Evolutionary conservation across 2,888 invertebrate species (phyloP), one percentile per base, ranked within the genome.

Genomic region (Drosophila quinaria): DNA sequence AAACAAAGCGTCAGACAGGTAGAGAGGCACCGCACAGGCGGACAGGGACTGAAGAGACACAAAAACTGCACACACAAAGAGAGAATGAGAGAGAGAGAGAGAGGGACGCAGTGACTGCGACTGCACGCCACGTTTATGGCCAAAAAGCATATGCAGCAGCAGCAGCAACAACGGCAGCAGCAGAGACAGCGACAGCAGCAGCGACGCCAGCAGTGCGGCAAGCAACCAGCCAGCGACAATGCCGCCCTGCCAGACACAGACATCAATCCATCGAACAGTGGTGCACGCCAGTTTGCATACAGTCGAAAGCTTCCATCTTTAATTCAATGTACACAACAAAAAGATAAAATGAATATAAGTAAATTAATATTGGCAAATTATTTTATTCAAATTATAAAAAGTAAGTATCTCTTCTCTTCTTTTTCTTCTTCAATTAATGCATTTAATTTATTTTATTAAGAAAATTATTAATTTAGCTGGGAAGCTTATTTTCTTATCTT

Each of bases 1-100:
- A 64, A 70, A 82, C 78, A 86, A 82, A 80, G 80, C 82, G 73
- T 81, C 80, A 78, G 89, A 81, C 84, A 85, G 84, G 84, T 85
- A 79, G 70, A 70, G 62, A 65, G 67, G 60, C 58, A 49, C 62
- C 31, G 63, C 55, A 50, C 70, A 61, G 66, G 41, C 56, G 58
- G 52, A 29, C 10, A 60, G 44, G 35, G 50, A 19, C 50, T 46
- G 33, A 46, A 46, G 61, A 37, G 58, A 59, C 54, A 61, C 37
- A 62, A 65, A 65, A 52, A 39, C 56, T 63, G 47, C 51, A 47
- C 61, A 25, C 49, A 46, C 19, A 19, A 11, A 22, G 1, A 13
- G 41, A 17, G 29, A 17, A 15, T 4, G 13, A 37, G 9, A 49
- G 4, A 22, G 68, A 37, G 46, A 44, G 63, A n/a, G 66, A 39